Evolutionary conservation across 2,888 invertebrate genomes (phyloP), one percentile per base, ranked within the genome.

Genomic region (Lasioglossum vierecki): DNA sequence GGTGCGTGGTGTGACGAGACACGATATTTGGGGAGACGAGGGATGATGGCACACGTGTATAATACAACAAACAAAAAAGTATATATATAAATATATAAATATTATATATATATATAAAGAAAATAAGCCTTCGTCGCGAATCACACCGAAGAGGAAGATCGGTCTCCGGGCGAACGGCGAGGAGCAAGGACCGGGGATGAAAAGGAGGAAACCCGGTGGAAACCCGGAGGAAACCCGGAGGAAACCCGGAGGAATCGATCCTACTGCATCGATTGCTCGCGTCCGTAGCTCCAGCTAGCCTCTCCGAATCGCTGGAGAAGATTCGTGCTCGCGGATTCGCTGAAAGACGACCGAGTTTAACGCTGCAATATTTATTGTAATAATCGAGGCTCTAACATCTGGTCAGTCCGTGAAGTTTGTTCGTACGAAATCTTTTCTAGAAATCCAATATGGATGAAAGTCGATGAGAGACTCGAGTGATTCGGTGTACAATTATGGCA

Each of bases 221-320:
- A 26, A 26, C n/a, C 60, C 60, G 26, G 9, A 22, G 1, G 66
- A 18, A 72, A 53, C 15, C 39, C 39, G 76, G 68, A 49, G 70
- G 76, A 78, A 26, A 26, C n/a, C 60, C 60, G 26, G 68, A 49
- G 76, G 75, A 76, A 83, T 88, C 85, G 84, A 84, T 88, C 73
- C 79, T 74, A 71, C 66, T 80, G 73, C 83, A 87, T 88, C 88
- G 89, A 88, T 82, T 87, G 90, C 90, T 91, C 91, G 91, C 89
- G 91, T 88, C 84, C 82, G 85, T 90, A 89, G 90, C 91, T 91
- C 88, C 88, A 78, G 83, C 85, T 87, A 91, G 89, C 88, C 87
- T 83, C 90, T 83, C 88, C 76, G 84, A 86, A 87, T 87, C 87
- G 85, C 88, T 88, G 88, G 88, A 89, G 88, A 90, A 91, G 90